Percentiles rank a stretch among this genome's conserved stretches.
These are phyloP conservation scores for Quadroppia sp. DNA, from an alignment of 2,888 invertebrate species.

Conservation along the genomic window DNA sequence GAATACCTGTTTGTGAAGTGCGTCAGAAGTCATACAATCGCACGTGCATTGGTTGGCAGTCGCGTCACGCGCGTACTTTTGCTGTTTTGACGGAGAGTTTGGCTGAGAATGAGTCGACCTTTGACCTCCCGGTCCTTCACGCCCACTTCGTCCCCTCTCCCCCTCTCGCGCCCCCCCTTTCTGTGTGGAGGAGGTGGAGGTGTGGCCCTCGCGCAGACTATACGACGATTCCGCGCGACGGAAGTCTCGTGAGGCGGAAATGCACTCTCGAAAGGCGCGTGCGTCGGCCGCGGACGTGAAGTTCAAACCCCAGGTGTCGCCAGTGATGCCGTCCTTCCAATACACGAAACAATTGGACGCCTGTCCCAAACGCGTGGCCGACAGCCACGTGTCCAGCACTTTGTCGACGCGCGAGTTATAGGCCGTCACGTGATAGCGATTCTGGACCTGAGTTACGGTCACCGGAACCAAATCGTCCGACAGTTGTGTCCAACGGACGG, in stretches of 20 bases:
- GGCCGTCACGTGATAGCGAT: constrained; percentile 97
- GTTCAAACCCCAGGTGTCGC: constrained; percentile 95
- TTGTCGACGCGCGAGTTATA: constrained; percentile 99
- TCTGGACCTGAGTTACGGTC: constrained; percentile 95
- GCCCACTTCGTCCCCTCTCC: background rate
- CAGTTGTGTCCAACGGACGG: constrained; percentile 95
- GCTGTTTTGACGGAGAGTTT: background rate
- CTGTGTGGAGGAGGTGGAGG: no score
- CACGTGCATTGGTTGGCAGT: constrained; percentile 36
- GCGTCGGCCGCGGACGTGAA: constrained; percentile 97
- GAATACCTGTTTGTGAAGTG: constrained; percentile 34
- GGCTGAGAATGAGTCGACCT: background rate
- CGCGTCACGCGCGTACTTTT: background rate
- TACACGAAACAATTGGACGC: constrained; percentile 98
- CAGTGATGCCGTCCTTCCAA: constrained; percentile 79
- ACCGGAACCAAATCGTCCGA: constrained; percentile 97
- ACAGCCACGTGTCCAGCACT: constrained; percentile 93
- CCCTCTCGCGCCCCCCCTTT: background rate
- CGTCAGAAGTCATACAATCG: constrained; percentile 38
- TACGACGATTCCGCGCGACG: constrained; percentile 37
- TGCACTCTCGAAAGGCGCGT: constrained; percentile 80
- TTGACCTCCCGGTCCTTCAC: background rate
- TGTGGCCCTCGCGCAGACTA: background rate
- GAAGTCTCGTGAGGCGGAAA: constrained; percentile 20
- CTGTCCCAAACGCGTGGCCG: constrained; percentile 93